phyloP scores from a whole-genome alignment of 2,888 invertebrate genomes.

The Autographa gamma region DNA sequence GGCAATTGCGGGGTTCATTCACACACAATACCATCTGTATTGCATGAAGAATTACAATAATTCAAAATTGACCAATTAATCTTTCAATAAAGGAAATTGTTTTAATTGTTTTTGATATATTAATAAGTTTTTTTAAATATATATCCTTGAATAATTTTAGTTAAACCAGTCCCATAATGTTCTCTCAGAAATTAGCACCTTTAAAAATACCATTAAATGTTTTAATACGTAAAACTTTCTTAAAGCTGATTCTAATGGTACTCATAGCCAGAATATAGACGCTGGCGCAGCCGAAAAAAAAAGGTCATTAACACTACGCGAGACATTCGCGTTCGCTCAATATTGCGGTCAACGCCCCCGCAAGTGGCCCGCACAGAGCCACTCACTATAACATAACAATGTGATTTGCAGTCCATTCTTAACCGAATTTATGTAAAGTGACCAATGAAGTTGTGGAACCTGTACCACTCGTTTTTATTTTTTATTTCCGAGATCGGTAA shows the following conservation, averaged over 20 bases:
- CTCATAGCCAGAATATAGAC: conserved; percentile 57
- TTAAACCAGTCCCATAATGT: background rate
- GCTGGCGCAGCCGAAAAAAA: conserved; percentile 83
- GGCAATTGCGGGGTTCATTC: conserved; percentile 9
- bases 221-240: conserved; percentile 1
- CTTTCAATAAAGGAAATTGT: background rate
- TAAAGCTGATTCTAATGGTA: conserved; percentile 3
- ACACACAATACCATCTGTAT: conserved; percentile 2
- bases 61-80: conserved; percentile 13
- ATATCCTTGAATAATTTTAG: too few species aligned
- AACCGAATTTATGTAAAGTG: conserved; percentile 32
- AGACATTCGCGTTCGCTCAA: conserved; percentile 88
- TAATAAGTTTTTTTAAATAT: background rate
- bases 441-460: conserved; percentile 12
- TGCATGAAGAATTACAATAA: background rate
- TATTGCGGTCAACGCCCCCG: conserved; percentile 87
- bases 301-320: conserved; percentile 88
- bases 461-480: background rate
- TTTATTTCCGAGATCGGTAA: background rate
- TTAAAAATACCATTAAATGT: background rate
- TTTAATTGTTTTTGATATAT: background rate
- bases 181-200: background rate
- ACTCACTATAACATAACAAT: conserved; percentile 61
- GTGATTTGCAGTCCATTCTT: conserved; percentile 54
- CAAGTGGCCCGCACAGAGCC: conserved; percentile 72